Base-by-base conservation (phyloP, 2,113 vertebrate genomes). In the Xyrauchen texanus region DNA sequence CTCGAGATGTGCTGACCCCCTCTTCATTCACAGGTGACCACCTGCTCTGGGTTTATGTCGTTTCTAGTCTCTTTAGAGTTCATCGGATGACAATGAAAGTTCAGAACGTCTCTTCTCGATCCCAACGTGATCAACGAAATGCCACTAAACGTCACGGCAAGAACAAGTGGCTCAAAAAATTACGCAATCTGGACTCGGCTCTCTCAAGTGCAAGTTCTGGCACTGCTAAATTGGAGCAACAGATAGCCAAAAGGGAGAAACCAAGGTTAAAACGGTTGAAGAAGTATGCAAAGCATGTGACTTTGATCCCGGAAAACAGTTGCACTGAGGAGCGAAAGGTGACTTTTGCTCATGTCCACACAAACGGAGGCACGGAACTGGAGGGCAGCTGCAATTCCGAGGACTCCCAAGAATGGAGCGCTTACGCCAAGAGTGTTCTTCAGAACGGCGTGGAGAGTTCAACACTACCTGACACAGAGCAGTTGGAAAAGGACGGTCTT, bases 41-140 rank as follows among this genome's bases (percentile, higher is more conserved):
- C 61, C 51, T 45, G 51, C 44, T 77, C 77, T 52, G 34, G 69
- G 67, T 78, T 5, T 79, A 81, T 76, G 12, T 53, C 13, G 47
- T 55, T 45, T 1, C 7, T 68, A 34, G 21, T 34, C 21, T 34
- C 21, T 1, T 34, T 34, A 34, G 21, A 34, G 21, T 34, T 34
- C 21, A 34, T 34, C 21, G 21, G 21, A 34, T 21, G 74, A 88
- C 60, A 78, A 94, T 94, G 93, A 94, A 94, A 82, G 92, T 90
- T 47, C 90, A 88, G 53, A 91, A 86, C 85, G 21, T 49, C 34
- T 81, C 21, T 34, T 60, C 82, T 46, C 66, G 58, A 7, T 65
- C 7, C 85, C 86, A 76, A 78, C 16, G 77, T 1, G 57, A 69
- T n/a, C 62, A 76, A 53, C 78, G 52, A 45, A 85, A 74, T 49